Percentiles rank a stretch among this genome's conserved stretches.
These are phyloP conservation scores for Ochlodes sylvanus DNA, from an alignment of 2,888 invertebrate genomes.

Conservation along the genomic window DNA sequence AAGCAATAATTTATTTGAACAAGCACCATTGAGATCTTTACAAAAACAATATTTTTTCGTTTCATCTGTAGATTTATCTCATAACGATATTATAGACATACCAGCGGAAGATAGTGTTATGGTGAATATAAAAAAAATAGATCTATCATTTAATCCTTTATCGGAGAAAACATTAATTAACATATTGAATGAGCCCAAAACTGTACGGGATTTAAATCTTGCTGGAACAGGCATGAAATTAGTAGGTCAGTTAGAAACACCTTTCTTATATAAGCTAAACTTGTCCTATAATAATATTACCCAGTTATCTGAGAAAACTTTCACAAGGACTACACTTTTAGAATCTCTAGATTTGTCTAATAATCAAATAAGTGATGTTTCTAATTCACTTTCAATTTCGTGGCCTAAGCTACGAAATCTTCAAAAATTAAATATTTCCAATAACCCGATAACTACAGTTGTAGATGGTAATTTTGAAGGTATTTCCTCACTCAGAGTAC, in stretches of 20 bases:
- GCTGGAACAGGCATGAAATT: constrained; percentile 91
- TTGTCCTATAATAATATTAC: constrained; percentile 91
- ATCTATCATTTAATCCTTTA: constrained; percentile 94
- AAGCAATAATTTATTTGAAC: constrained; percentile 90
- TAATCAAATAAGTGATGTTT: constrained; percentile 87
- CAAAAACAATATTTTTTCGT: constrained; percentile 94
- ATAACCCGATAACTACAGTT: constrained; percentile 92
- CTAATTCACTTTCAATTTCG: constrained; percentile 86
- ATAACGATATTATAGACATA: constrained; percentile 91
- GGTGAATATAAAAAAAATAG: constrained; percentile 94
- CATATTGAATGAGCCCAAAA: constrained; percentile 94
- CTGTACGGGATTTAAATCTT: constrained; percentile 91
- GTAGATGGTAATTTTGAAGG: constrained; percentile 91
- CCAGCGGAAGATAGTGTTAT: constrained; percentile 94
- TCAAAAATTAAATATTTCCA: constrained; percentile 90
- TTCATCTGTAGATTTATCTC: constrained; percentile 90
- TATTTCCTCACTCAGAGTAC: constrained; percentile 86
- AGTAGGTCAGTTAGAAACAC: constrained; percentile 91
- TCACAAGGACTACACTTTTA: constrained; percentile 91
- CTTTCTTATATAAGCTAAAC: constrained; percentile 92
- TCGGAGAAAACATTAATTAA: constrained; percentile 89
- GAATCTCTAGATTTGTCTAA: constrained; percentile 91
- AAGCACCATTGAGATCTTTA: constrained; percentile 91
- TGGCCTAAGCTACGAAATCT: constrained; percentile 90
- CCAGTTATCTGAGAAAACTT: constrained; percentile 87